Base-by-base conservation (phyloP, 2,113 vertebrate species). In the Sylvietta virens region DNA sequence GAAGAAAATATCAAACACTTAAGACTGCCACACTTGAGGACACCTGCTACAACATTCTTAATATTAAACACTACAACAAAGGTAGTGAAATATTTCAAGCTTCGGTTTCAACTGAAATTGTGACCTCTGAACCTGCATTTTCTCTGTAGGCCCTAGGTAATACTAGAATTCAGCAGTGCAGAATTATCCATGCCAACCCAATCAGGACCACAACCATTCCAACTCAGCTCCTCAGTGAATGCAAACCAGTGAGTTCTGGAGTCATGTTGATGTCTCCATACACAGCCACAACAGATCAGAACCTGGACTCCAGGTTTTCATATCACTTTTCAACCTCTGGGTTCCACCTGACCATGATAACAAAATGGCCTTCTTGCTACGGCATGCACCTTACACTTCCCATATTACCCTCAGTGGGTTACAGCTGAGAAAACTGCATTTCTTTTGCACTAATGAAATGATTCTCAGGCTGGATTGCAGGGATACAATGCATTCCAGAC, bases 401-500 rank as follows among this genome's bases (percentile, higher is more conserved):
- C 85, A 4, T 39, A 91, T 81, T 81, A n/a, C 27, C 79, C 76
- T 88, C 91, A 11, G 50, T 48, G 85, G 84, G 57, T 76, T 73
- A 56, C 67, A 88, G 48, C 28, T 2, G n/a, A 92, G 47, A 88
- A 95, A 88, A 70, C 9, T 48, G 35, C 54, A 86, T 94, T 90
- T 57, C 71, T 83, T 69, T 50, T 50, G 72, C 71, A 67, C 58
- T 66, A 86, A 86, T 35, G 23, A 91, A 95, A 93, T 17, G 5
- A 83, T 93, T 90, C 86, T 94, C 81, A 65, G 62, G 57, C 65
- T 79, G 77, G 37, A 67, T 6, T 82, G 81, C 78, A 89, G 50
- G 35, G 62, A 91, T 62, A 83, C n/a, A 93, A 81, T 7, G 81
- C 53, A 77, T 95, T 94, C 94, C 76, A 92, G 81, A 76, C 81